A percentile compares a stretch with the other conserved stretches of the same genome.
These are phyloP conservation scores for Euwallacea fornicatus DNA, from an alignment of 1,140 invertebrate species.

Conservation along the genomic window DNA sequence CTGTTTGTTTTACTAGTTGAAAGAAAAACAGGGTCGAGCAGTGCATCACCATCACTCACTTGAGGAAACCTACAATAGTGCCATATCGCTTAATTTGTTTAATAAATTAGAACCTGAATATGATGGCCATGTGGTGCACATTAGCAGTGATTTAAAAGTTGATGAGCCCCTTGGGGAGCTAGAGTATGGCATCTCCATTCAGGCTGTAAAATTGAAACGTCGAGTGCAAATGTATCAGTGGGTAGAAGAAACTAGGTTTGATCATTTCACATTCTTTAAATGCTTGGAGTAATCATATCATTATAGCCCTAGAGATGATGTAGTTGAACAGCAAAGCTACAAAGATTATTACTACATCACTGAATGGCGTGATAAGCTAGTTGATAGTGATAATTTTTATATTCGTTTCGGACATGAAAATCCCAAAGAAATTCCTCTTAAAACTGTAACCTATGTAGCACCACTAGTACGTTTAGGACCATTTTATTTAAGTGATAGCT, in stretches of 20 bases:
- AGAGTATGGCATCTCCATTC: slow-evolving; percentile 57
- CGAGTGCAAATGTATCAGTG: slow-evolving; percentile 85
- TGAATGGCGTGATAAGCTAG: slow-evolving; percentile 80
- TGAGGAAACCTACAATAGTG: slow-evolving; percentile 68
- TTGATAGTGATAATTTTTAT: slow-evolving; percentile 76
- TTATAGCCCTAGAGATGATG: slow-evolving; percentile 23
- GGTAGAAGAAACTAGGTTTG: slow-evolving; percentile 71
- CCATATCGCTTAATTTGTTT: slow-evolving; percentile 60
- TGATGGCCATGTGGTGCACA: slow-evolving; percentile 75
- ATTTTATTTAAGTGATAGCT: slow-evolving; percentile 59
- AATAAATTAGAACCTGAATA: slow-evolving; percentile 63
- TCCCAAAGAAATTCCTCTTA: slow-evolving; percentile 62
- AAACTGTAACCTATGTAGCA: slow-evolving; percentile 57
- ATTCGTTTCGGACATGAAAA: slow-evolving; percentile 76
- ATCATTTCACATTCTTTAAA: slow-evolving; percentile 49
- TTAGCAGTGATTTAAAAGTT: slow-evolving; percentile 70
- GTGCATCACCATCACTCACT: slow-evolving; percentile 70
- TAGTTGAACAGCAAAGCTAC: slow-evolving; percentile 41
- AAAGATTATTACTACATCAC: slow-evolving; percentile 70
- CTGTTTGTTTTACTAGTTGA: background rate
- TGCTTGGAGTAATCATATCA: background rate
- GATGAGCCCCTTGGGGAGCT: slow-evolving; percentile 79
- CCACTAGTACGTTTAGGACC: slow-evolving; percentile 60
- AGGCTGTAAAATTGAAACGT: slow-evolving; percentile 52
- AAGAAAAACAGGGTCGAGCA: slow-evolving; percentile 61